Evolutionary conservation across 37 sponge, comb jelly and placozoan genomes (phyloP), one percentile per base, ranked within the genome.

Genomic region (Lycopodina hypogea): DNA sequence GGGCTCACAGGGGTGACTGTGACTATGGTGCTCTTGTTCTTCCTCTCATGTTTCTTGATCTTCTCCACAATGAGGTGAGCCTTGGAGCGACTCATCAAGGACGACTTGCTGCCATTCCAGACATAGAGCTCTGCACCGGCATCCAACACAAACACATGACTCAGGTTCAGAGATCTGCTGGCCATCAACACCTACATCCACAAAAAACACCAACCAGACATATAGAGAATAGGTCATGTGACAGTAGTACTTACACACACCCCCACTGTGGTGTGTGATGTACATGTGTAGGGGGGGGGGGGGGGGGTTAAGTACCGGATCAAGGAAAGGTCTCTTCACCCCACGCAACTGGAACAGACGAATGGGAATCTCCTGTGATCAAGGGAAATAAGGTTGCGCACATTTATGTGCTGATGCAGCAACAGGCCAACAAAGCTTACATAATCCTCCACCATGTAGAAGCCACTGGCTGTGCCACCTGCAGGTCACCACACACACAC

Each of bases 31-130:
- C 89, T 78, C 50, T 68, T 68, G 71, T 91, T 89, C 72, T 96
- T 96, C 61, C 87, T 82, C 39, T 96, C 97, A 28, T 80, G 38
- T 42, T 96, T 96, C 87, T 90, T 96, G 33, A 96, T 93, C 82
- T 91, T 96, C 57, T 91, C 94, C 3, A 92, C 91, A 19, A 93
- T 84, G 3, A 96, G 90, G 18, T 89, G 86, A 0, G 69, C 82
- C 37, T 92, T 89, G 34, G 90, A 84, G 33, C 90, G 74, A 52
- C 63, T 72, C 74, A 78, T 84, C 37, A 83, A 77, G 17, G 68
- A 39, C 17, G 87, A 82, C 75, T 80, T 86, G 56, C 15, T 83
- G 14, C 93, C 99, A 74, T 77, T 75, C 99, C 99, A 98, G 9
- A 98, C 83, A 30, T 67, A 93, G 2, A 98, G 61, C 15, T 77